These are phyloP conservation scores for Perodicticus potto DNA, from an alignment of 2,797 vertebrate species.

Conservation along the genomic window DNA sequence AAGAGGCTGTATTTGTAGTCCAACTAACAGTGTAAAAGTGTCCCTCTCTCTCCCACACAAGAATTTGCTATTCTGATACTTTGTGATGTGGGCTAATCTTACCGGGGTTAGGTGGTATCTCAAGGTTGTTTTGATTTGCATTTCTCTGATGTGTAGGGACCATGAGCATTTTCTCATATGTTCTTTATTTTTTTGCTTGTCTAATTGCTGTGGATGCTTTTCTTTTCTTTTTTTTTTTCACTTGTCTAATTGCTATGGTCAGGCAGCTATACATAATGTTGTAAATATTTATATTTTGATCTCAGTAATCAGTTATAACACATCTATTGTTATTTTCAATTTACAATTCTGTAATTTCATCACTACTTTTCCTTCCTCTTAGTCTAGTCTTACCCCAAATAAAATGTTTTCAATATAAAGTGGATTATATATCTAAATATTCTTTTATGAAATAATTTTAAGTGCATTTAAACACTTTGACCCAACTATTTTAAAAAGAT, in stretches of 20 bases:
- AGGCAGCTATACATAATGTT: background rate
- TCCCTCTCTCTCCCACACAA: no score
- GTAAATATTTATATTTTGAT: background rate
- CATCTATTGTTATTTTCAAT: background rate
- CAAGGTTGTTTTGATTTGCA: no score
- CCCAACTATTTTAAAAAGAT: background rate
- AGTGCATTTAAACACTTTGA: background rate
- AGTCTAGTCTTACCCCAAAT: background rate
- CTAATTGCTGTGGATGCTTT: background rate
- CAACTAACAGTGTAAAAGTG: no score
- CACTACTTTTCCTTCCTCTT: background rate
- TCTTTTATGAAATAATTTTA: background rate
- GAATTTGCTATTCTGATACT: no score
- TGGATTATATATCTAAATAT: background rate
- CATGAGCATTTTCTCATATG: no score
- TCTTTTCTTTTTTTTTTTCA: no score
- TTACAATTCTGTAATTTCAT: background rate
- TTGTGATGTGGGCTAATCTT: no score
- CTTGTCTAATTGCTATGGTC: background rate
- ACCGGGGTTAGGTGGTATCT: no score
- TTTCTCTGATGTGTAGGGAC: no score
- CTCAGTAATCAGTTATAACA: background rate
- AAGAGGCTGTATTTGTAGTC: no score
- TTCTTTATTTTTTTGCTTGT: no score
- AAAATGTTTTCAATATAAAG: background rate